These are phyloP conservation scores for Oceanodroma tethys DNA, from an alignment of 2,113 vertebrate species.

Conservation along the genomic window DNA sequence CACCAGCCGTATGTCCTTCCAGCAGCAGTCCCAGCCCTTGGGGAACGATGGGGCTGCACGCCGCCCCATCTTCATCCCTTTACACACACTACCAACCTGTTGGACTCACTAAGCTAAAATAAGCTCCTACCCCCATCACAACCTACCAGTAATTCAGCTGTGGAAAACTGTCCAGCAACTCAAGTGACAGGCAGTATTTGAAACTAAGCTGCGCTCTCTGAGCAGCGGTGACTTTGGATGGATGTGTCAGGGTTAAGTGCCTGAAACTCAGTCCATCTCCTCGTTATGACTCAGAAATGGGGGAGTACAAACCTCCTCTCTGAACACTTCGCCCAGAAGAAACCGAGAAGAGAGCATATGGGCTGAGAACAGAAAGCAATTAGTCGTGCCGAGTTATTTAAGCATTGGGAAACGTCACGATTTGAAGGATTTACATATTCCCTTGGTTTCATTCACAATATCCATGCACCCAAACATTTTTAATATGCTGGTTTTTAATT, in stretches of 20 bases:
- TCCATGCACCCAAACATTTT: not conserved
- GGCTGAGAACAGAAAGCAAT: constrained; percentile 12
- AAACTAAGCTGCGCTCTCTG: not conserved
- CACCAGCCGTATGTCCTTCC: fast-evolving
- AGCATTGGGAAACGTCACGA: not conserved
- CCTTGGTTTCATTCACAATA: constrained; percentile 20
- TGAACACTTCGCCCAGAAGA: not conserved
- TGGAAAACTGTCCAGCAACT: not conserved
- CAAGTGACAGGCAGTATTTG: not conserved
- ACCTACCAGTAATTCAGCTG: not conserved
- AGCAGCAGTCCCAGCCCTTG: fast-evolving
- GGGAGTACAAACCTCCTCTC: not conserved
- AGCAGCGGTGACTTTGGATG: not conserved
- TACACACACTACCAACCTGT: not conserved
- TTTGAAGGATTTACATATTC: not conserved
- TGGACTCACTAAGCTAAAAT: not conserved
- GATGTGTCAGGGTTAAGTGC: not conserved
- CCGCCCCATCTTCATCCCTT: not conserved
- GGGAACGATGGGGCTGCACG: fast-evolving
- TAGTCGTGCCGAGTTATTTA: not conserved
- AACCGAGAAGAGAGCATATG: not conserved
- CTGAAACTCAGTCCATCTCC: not conserved
- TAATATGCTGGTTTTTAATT: not conserved
- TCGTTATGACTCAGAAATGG: not conserved
- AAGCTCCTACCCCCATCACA: not conserved